Percentiles rank a stretch among this genome's conserved stretches.
Conservation (phyloP, 2,113 vertebrate species). For the Clinocottus analis region DNA sequence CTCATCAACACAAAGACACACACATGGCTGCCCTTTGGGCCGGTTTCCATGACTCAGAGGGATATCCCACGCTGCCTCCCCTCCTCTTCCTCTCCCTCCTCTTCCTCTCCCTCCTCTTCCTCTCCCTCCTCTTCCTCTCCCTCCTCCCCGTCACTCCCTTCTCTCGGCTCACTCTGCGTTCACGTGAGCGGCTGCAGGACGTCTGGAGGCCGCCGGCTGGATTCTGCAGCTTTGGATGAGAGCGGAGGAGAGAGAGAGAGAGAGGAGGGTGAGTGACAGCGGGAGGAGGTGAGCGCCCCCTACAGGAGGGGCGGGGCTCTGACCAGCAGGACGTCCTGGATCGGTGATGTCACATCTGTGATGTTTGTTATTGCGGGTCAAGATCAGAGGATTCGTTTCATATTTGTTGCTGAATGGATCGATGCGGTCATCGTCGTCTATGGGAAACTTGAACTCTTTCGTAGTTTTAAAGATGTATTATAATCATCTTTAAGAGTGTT, state of each 20-base stretch:
- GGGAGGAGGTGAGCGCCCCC: background rate
- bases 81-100: background rate
- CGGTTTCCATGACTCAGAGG: slow-evolving; percentile 77
- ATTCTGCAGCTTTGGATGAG: slow-evolving; percentile 23
- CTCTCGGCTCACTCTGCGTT: slow-evolving; percentile 44
- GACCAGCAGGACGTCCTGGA: too few relatives aligned
- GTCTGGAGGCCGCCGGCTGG: background rate
- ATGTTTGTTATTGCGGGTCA: background rate
- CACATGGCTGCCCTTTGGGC: slow-evolving; percentile 52
- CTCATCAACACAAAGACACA: slow-evolving; percentile 43
- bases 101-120: slow-evolving; percentile 13
- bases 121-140: slow-evolving; percentile 26
- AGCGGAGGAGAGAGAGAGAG: background rate
- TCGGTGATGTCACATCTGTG: too few relatives aligned
- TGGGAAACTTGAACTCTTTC: too few relatives aligned
- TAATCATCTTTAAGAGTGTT: too few relatives aligned
- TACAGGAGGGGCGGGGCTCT: too few relatives aligned
- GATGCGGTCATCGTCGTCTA: background rate
- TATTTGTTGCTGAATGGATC: background rate
- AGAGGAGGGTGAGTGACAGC: slow-evolving; percentile 50
- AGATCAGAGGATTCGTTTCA: background rate
- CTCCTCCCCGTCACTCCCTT: slow-evolving; percentile 34
- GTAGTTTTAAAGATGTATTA: too few relatives aligned
- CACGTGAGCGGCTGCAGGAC: background rate
- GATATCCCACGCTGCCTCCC: slow-evolving; percentile 68